These are phyloP conservation scores for Mionectes olivaceus DNA, from an alignment of 2,797 vertebrate species.

Conservation along the genomic window DNA sequence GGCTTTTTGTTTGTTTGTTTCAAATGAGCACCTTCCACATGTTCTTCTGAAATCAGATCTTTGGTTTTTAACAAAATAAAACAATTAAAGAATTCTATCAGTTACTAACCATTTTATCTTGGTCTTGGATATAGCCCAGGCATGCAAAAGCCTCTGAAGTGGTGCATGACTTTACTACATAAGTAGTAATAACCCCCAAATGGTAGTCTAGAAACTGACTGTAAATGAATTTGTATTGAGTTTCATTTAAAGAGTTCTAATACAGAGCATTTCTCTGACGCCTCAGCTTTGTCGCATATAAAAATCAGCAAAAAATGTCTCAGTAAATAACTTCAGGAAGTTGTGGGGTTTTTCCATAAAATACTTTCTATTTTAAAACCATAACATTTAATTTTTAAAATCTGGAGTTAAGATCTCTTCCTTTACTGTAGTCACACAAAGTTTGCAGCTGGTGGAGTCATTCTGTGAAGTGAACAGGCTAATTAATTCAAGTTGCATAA, in stretches of 20 bases:
- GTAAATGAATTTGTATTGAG: not conserved
- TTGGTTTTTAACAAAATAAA: not conserved
- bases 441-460: not conserved
- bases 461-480: not conserved
- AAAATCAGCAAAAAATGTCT: not conserved
- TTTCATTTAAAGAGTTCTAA: not conserved
- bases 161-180: not conserved
- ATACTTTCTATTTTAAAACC: not conserved
- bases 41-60: not conserved
- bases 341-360: not conserved
- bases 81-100: not conserved
- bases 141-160: not conserved
- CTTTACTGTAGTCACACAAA: not conserved
- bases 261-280: not conserved
- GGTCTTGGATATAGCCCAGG: not conserved
- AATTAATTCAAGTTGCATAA: conserved; percentile 4
- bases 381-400: not conserved
- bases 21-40: not conserved
- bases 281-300: not conserved
- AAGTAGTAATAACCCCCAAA: not conserved
- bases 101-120: not conserved
- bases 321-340: not conserved
- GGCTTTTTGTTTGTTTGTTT: not conserved
- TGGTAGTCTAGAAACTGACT: not conserved
- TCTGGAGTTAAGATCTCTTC: not conserved